These are phyloP conservation scores for Brenthis ino DNA, from an alignment of 2,888 invertebrate genomes.

Conservation along the genomic window DNA sequence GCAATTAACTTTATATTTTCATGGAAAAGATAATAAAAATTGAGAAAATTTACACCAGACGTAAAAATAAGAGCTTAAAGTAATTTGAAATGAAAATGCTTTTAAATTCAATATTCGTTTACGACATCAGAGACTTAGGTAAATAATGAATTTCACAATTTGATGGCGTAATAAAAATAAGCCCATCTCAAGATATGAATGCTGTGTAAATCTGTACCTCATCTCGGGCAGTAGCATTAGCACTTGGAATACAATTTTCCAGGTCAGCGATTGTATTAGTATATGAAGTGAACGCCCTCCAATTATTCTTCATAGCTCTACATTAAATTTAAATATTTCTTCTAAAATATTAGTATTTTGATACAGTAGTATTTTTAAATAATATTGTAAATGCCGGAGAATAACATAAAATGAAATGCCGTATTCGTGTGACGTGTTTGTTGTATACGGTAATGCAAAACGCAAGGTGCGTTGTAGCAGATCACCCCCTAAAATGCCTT, in stretches of 20 bases:
- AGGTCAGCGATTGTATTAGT: conserved; percentile 14
- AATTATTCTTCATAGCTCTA: neutral
- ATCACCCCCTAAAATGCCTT: too few relatives aligned
- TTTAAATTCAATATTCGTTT: conserved; percentile 13
- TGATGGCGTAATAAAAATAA: conserved; percentile 12
- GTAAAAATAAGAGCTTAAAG: neutral
- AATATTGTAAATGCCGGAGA: too few relatives aligned
- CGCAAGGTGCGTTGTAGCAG: too few relatives aligned
- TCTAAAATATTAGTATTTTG: too few relatives aligned
- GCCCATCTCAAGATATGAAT: neutral
- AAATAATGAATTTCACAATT: conserved; percentile 20
- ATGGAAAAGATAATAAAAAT: neutral
- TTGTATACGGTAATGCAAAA: too few relatives aligned
- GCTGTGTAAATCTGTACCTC: conserved; percentile 14
- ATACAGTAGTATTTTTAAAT: too few relatives aligned
- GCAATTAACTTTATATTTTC: too few relatives aligned
- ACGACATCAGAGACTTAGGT: conserved; percentile 7
- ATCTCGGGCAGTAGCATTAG: neutral
- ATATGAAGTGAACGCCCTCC: conserved; percentile 6
- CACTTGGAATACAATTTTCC: conserved; percentile 18
- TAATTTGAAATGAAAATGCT: conserved; percentile 7
- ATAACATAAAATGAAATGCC: too few relatives aligned
- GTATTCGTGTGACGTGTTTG: too few relatives aligned
- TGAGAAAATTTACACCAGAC: neutral
- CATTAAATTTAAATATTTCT: neutral